phyloP scores from a whole-genome alignment of 2,113 vertebrate genomes.

The Onychostruthus taczanowskii region DNA sequence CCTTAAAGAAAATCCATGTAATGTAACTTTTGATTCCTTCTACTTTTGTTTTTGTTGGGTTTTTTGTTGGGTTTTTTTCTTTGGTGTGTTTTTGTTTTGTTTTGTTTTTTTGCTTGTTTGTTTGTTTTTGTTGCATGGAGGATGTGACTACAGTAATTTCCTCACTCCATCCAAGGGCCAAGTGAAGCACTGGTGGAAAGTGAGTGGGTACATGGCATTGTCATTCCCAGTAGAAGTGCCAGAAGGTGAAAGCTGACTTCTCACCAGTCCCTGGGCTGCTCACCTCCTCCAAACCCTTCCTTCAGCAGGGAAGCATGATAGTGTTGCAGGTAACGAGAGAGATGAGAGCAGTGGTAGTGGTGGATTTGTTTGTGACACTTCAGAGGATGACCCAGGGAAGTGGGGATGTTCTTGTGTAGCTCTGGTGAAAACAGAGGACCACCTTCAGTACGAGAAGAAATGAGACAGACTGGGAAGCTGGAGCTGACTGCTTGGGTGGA shows the following conservation, averaged over 20 bases:
- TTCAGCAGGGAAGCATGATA: fast-evolving
- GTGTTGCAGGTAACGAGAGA: not conserved
- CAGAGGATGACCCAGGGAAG: not conserved
- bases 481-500: not conserved
- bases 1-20: not conserved
- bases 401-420: not conserved
- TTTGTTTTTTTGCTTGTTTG: not conserved
- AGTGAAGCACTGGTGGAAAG: not conserved
- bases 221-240: not conserved
- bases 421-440: not conserved
- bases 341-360: fast-evolving
- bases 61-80: not conserved
- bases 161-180: not conserved
- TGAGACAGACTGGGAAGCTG: not conserved
- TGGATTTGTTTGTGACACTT: not conserved
- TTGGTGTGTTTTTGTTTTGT: no score
- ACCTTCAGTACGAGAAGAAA: not conserved
- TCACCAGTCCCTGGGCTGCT: not conserved
- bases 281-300: not conserved
- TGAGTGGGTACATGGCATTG: fast-evolving
- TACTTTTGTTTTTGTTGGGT: not conserved
- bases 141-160: not conserved
- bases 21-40: not conserved
- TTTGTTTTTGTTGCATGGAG: not conserved
- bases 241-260: not conserved